Conservation (phyloP, 2,113 vertebrate species). For the Hypanus sabinus region DNA sequence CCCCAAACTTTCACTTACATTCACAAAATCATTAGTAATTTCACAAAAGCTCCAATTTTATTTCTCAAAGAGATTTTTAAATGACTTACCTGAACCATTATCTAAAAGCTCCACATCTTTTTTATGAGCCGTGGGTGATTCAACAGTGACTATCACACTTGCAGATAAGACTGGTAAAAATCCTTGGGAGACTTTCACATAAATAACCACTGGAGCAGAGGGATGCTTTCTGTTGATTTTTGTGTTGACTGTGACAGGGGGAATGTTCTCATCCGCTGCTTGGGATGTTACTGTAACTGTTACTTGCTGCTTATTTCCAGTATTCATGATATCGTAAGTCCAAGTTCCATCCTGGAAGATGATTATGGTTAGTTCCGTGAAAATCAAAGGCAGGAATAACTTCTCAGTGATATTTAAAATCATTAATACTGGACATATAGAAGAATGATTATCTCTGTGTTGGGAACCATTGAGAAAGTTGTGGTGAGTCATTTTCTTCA, state of each 20-base stretch:
- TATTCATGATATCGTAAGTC: constrained; percentile 52
- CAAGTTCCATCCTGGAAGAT: constrained; percentile 51
- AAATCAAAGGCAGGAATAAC: no score
- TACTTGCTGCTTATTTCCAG: constrained; percentile 46
- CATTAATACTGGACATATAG: no score
- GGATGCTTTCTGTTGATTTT: constrained; percentile 45
- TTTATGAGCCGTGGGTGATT: constrained; percentile 44
- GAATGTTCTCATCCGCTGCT: constrained; percentile 43
- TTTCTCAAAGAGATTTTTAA: not conserved
- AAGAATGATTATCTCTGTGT: no score
- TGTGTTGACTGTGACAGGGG: constrained; percentile 46
- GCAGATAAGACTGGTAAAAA: constrained; percentile 50
- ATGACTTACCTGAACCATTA: constrained; percentile 55
- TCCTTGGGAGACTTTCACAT: constrained; percentile 52
- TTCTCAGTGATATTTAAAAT: no score
- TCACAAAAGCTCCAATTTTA: no score
- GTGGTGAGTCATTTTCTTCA: no score
- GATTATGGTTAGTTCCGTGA: no score
- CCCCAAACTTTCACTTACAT: no score
- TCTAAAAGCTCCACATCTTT: constrained; percentile 49
- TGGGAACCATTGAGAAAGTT: no score
- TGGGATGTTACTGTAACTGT: constrained; percentile 50
- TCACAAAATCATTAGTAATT: no score
- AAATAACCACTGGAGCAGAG: constrained; percentile 47
- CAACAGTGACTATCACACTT: constrained; percentile 51